Conservation (phyloP, 2,888 invertebrate genomes). For the Melanotus villosus region DNA sequence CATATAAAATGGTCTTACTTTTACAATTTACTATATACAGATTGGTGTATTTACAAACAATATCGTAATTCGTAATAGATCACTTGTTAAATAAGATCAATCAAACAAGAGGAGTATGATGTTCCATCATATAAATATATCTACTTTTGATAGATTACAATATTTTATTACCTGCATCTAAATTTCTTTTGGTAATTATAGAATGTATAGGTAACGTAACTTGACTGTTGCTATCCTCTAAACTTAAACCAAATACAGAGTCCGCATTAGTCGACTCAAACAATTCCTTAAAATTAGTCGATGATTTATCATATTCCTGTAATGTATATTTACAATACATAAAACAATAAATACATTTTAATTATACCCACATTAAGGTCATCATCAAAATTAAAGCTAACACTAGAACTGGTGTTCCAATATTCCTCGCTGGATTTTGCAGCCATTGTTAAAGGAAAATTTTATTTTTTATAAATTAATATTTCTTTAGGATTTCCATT, state of each 20-base stretch:
- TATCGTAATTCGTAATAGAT: too few relatives aligned
- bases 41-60: too few relatives aligned
- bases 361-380: conserved; percentile 71
- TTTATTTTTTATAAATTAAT: too few relatives aligned
- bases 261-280: conserved; percentile 39
- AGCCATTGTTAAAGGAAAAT: conserved; percentile 32
- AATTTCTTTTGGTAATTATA: conserved; percentile 60
- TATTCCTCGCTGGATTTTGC: conserved; percentile 73
- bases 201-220: conserved; percentile 59
- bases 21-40: too few relatives aligned
- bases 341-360: too few relatives aligned
- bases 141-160: too few relatives aligned
- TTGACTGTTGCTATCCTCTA: conserved; percentile 53
- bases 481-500: too few relatives aligned
- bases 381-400: conserved; percentile 85
- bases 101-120: too few relatives aligned
- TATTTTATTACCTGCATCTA: conserved; percentile 56
- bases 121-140: too few relatives aligned
- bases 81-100: too few relatives aligned
- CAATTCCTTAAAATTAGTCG: conserved; percentile 12
- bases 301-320: conserved; percentile 23
- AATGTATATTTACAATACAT: neutral
- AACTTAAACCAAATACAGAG: conserved; percentile 53
- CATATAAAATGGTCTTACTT: too few relatives aligned
- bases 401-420: conserved; percentile 83